phyloP scores from a whole-genome alignment of 2,113 vertebrate genomes.

The Phylloscopus whistleri region DNA sequence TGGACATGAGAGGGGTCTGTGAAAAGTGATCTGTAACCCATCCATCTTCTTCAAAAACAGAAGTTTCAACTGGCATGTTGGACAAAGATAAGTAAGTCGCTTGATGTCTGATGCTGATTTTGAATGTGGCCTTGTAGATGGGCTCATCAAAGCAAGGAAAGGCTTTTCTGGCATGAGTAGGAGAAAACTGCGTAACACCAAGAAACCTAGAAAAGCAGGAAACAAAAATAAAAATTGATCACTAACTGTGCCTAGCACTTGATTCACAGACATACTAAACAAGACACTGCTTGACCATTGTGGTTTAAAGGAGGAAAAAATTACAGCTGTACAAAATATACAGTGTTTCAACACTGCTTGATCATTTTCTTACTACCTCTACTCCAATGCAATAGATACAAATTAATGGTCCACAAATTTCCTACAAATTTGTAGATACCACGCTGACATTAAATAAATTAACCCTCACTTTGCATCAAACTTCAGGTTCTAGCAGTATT shows the following conservation, averaged over 20 bases:
- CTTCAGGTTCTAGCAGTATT: background rate
- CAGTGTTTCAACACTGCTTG: background rate
- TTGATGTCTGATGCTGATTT: conserved; percentile 90
- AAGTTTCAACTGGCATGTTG: conserved; percentile 93
- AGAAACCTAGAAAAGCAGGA: conserved; percentile 79
- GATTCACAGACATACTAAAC: background rate
- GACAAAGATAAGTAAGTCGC: conserved; percentile 90
- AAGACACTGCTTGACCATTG: background rate
- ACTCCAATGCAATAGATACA: background rate
- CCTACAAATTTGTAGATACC: background rate
- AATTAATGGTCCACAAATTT: background rate
- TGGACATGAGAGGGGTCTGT: conserved; percentile 96
- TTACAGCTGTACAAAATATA: background rate
- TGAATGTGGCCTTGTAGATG: conserved; percentile 97
- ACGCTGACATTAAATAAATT: background rate
- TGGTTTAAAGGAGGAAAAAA: background rate
- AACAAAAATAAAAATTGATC: background rate
- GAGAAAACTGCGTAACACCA: conserved; percentile 95
- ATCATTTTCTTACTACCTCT: background rate
- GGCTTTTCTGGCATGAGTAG: conserved; percentile 94
- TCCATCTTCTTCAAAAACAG: conserved; percentile 85
- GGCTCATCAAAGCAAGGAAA: conserved; percentile 98
- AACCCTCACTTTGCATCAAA: background rate
- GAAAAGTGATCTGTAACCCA: conserved; percentile 90
- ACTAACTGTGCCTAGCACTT: background rate